A percentile compares a stretch with the other conserved stretches of the same genome.
Conservation (phyloP, 2,113 vertebrate genomes). For the Arvicanthis niloticus region DNA sequence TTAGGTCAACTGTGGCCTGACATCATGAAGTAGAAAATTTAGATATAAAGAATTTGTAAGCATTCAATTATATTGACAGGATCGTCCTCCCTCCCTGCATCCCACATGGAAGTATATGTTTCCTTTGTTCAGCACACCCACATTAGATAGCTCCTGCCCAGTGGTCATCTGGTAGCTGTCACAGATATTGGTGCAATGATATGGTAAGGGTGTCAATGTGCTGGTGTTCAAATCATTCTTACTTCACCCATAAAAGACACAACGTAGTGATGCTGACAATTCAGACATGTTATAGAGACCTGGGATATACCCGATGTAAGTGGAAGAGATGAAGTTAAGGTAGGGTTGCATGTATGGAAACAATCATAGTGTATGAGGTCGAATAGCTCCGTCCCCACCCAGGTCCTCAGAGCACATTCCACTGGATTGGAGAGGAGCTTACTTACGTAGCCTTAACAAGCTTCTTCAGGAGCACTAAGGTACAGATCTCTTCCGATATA, state of each 20-base stretch:
- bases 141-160: background rate
- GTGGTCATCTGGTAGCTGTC: background rate
- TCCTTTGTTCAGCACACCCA: too few relatives aligned
- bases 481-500: background rate
- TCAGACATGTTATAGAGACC: background rate
- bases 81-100: fast-evolving
- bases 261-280: background rate
- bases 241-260: background rate
- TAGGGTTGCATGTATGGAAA: too few relatives aligned
- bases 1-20: background rate
- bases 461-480: background rate
- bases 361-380: too few relatives aligned
- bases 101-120: fast-evolving
- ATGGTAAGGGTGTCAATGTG: too few relatives aligned
- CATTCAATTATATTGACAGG: background rate
- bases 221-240: background rate
- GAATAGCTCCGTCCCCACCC: too few relatives aligned
- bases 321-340: background rate
- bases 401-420: fast-evolving
- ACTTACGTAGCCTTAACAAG: background rate
- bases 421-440: fast-evolving
- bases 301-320: background rate
- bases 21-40: background rate
- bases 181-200: background rate
- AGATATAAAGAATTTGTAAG: background rate